These are phyloP conservation scores for Channallabes apus DNA, from an alignment of 2,797 vertebrate genomes.

Conservation along the genomic window DNA sequence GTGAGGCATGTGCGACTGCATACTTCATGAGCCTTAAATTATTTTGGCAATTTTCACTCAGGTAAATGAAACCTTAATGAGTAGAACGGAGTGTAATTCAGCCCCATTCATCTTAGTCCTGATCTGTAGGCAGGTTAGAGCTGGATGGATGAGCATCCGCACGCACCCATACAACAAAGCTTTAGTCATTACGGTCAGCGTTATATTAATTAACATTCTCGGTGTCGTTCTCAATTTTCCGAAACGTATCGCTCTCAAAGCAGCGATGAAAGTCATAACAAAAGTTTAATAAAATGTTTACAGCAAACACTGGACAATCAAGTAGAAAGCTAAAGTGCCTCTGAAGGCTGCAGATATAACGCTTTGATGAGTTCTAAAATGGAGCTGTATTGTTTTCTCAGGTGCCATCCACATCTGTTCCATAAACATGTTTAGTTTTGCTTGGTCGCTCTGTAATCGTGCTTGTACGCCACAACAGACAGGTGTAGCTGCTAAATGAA, in stretches of 20 bases:
- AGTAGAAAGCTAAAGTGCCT: neutral
- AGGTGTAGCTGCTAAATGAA: constrained; percentile 53
- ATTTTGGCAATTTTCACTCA: constrained; percentile 69
- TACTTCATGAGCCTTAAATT: constrained; percentile 66
- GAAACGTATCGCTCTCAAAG: neutral
- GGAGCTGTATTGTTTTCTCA: constrained; percentile 36
- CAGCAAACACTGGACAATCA: constrained; percentile 15
- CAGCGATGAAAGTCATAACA: neutral
- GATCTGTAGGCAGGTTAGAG: constrained; percentile 68
- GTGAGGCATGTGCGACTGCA: constrained; percentile 65
- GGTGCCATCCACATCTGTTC: constrained; percentile 47
- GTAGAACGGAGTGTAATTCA: constrained; percentile 64
- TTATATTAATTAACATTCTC: constrained; percentile 4
- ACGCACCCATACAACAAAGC: constrained; percentile 41
- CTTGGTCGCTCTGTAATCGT: constrained; percentile 28
- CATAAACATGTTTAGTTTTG: constrained; percentile 30
- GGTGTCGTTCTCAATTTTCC: neutral
- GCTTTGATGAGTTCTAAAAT: constrained; percentile 34
- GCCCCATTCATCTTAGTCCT: constrained; percentile 69
- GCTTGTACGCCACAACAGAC: constrained; percentile 35
- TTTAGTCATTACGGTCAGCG: neutral
- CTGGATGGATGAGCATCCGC: constrained; percentile 67
- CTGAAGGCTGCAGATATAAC: constrained; percentile 6
- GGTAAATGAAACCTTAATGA: constrained; percentile 67
- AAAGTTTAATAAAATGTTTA: constrained; percentile 14